Base-by-base conservation (phyloP, 2,113 vertebrate species). In the Zapus hudsonius region DNA sequence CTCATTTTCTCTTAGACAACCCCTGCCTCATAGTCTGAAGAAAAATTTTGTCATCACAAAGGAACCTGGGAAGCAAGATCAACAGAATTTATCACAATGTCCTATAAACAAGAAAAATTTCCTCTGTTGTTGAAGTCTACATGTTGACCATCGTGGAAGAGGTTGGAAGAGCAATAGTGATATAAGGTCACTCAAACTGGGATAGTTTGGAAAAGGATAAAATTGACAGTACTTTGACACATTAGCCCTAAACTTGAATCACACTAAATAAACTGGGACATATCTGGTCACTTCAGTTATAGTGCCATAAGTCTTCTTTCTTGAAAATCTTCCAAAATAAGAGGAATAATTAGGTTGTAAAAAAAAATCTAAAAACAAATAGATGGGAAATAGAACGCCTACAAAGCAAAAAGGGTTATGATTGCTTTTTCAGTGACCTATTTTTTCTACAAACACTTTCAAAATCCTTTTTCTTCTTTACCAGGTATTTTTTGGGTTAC, bases 371-470 rank as follows among this genome's bases (percentile, higher is more conserved):
- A 31, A 81, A 42, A 33, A 52, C 25, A 83, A 27, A 73, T 16
- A 73, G 33, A 87, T 31, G 69, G 23, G 22, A 85, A 64, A 64
- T 82, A 38, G 31, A 84, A 93, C 94, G 29, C n/a, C 36, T 94
- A 55, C 2, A 85, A 33, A 55, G 76, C 63, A 57, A 81, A 87
- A 73, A 76, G 23, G 3, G 7, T 76, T 19, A 38, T 6, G 61
- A 25, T 25, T 22, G 40, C 15, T 52, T 52, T 84, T 52, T 92
- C 70, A 74, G 73, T 88, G 33, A 85, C 44, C 84, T 70, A 75
- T 94, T 86, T 81, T 76, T 84, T 73, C 33, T 69, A 52, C 38
- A 81, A 94, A 44, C 93, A 75, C 44, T 84, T 87, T 82, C 67
- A 33, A 80, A 85, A 52, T 22, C 42, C 7, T 38, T 90, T n/a